These are phyloP conservation scores for Cynodonichthys magdalenae DNA, from an alignment of 2,797 vertebrate species.

Conservation along the genomic window DNA sequence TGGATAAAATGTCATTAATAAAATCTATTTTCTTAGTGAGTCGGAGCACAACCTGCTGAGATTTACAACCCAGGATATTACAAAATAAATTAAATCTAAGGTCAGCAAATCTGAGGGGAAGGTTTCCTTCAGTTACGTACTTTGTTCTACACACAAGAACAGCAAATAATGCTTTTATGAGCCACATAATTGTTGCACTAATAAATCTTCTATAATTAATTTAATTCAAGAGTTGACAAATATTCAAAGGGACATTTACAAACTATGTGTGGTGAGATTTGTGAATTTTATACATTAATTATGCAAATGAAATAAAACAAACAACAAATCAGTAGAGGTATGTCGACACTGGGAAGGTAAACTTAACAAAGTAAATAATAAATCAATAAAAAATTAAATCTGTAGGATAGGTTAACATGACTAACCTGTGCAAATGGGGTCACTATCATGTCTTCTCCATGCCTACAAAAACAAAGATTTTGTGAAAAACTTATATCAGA, in stretches of 20 bases:
- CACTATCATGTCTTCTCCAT: conserved; percentile 97
- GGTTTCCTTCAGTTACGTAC: neutral
- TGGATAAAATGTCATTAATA: neutral
- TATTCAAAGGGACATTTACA: neutral
- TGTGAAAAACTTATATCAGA: conserved; percentile 21
- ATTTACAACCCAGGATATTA: neutral
- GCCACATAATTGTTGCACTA: neutral
- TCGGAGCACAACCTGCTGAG: neutral
- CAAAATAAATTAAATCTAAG: neutral
- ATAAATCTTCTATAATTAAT: neutral
- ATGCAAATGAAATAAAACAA: no score
- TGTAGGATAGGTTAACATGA: conserved; percentile 1
- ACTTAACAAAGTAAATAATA: neutral
- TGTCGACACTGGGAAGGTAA: neutral
- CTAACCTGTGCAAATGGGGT: conserved; percentile 95
- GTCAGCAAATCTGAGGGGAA: neutral
- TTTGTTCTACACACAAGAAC: neutral
- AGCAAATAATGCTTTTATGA: conserved; percentile 1
- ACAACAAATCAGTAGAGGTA: neutral
- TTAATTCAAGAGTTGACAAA: neutral
- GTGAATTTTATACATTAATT: neutral
- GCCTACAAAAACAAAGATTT: conserved; percentile 76
- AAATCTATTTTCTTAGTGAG: neutral
- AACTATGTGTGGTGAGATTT: neutral
- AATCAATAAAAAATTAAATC: neutral